phyloP scores from a whole-genome alignment of 2,888 invertebrate species.

The Strigamia crassipes region DNA sequence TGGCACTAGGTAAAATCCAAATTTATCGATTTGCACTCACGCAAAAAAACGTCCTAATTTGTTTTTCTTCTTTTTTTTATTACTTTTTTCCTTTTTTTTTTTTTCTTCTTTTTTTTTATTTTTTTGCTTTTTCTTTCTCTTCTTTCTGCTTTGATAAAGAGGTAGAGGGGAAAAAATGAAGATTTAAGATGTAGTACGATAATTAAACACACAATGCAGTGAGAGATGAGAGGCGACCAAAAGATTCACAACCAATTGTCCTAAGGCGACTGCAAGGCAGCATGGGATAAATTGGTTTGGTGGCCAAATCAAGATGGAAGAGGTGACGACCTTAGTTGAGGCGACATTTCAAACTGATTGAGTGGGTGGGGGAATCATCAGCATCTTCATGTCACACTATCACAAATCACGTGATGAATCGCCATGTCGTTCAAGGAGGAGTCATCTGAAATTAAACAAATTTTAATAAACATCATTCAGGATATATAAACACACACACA shows the following conservation, averaged over 20 bases:
- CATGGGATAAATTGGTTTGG: constrained; percentile 32
- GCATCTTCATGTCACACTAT: constrained; percentile 38
- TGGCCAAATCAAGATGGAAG: constrained; percentile 42
- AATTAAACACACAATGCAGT: constrained; percentile 10
- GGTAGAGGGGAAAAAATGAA: neutral
- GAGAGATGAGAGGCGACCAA: constrained; percentile 16
- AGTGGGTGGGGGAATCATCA: constrained; percentile 24
- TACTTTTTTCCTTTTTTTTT: neutral
- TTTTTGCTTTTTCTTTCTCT: neutral
- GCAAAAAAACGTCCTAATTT: neutral
- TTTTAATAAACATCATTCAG: no score
- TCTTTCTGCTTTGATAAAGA: neutral
- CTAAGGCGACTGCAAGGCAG: constrained; percentile 42
- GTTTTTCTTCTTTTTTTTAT: neutral
- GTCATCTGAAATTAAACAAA: neutral
- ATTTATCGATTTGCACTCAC: constrained; percentile 13
- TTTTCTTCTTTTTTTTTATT: neutral
- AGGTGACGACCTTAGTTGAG: constrained; percentile 31
- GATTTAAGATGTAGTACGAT: neutral
- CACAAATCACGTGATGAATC: constrained; percentile 19
- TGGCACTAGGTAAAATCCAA: constrained; percentile 23
- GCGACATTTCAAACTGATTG: constrained; percentile 37
- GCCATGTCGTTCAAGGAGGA: constrained; percentile 28
- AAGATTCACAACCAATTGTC: constrained; percentile 38
- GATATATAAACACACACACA: no score